These are phyloP conservation scores for Cephus spinipes DNA, from an alignment of 2,888 invertebrate genomes.

Conservation along the genomic window DNA sequence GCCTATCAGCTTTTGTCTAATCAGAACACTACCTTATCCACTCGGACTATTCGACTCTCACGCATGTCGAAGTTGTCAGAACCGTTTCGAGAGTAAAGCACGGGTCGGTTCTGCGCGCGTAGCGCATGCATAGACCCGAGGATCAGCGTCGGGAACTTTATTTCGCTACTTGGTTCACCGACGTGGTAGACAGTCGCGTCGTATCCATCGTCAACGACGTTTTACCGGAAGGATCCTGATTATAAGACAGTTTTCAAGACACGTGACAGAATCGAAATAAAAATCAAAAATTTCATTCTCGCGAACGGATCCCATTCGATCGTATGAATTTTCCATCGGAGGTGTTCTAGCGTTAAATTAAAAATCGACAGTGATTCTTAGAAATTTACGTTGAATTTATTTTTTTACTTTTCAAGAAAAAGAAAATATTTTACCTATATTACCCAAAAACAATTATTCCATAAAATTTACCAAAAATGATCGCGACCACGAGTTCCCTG, in stretches of 20 bases:
- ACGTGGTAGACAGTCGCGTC: conserved; percentile 46
- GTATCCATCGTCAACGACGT: conserved; percentile 49
- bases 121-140: conserved; percentile 33
- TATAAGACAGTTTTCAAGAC: background rate
- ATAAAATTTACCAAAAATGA: background rate
- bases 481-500: background rate
- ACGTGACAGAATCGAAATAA: background rate
- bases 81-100: background rate
- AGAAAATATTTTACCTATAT: background rate
- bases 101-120: conserved; percentile 22
- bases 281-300: background rate
- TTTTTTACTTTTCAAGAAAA: background rate
- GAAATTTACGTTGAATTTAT: background rate
- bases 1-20: background rate
- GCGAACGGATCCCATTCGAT: background rate
- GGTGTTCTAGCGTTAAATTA: background rate
- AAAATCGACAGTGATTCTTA: background rate
- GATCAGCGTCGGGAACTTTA: conserved; percentile 26
- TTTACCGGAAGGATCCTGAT: conserved; percentile 13
- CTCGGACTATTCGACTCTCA: background rate
- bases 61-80: background rate
- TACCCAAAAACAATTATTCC: background rate
- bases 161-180: conserved; percentile 29
- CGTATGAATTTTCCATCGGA: background rate
- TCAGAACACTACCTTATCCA: background rate